Percentiles rank a stretch among this genome's conserved stretches.
Conservation (phyloP, 2,113 vertebrate genomes). For the Ailuropoda melanoleuca region DNA sequence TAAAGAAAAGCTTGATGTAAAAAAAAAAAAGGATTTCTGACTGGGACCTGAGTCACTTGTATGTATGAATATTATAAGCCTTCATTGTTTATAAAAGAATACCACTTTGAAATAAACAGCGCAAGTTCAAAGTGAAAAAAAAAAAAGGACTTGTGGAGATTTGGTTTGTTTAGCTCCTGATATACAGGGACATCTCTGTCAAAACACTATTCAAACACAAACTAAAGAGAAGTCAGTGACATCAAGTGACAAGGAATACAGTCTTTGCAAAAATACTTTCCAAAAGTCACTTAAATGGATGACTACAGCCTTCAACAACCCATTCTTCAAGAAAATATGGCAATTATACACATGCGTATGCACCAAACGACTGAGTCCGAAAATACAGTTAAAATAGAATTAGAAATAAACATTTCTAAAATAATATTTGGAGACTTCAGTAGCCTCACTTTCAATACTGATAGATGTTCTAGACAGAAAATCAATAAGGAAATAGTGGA, state of each 20-base stretch:
- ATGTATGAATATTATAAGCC: not conserved
- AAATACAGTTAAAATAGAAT: not conserved
- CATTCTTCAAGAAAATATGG: not conserved
- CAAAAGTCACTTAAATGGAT: not conserved
- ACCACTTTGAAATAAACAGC: slow-evolving; percentile 12
- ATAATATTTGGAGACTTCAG: not conserved
- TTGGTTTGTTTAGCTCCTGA: not conserved
- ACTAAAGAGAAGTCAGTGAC: not conserved
- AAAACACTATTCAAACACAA: not conserved
- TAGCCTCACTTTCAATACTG: not conserved
- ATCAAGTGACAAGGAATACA: not conserved
- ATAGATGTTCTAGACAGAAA: not conserved
- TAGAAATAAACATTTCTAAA: not conserved
- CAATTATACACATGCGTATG: not conserved
- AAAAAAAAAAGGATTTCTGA: not conserved
- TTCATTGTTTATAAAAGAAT: slow-evolving; percentile 11
- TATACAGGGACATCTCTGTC: not conserved
- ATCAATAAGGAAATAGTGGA: not conserved
- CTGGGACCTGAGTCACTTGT: not conserved
- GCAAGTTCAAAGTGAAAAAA: slow-evolving; percentile 40
- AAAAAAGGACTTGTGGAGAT: not conserved
- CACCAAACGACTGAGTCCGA: not conserved
- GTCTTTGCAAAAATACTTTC: not conserved
- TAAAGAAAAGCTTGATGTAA: too few species aligned
- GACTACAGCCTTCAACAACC: not conserved